Conservation (phyloP, 1,140 invertebrate genomes). For the Lordiphosa stackelbergi region DNA sequence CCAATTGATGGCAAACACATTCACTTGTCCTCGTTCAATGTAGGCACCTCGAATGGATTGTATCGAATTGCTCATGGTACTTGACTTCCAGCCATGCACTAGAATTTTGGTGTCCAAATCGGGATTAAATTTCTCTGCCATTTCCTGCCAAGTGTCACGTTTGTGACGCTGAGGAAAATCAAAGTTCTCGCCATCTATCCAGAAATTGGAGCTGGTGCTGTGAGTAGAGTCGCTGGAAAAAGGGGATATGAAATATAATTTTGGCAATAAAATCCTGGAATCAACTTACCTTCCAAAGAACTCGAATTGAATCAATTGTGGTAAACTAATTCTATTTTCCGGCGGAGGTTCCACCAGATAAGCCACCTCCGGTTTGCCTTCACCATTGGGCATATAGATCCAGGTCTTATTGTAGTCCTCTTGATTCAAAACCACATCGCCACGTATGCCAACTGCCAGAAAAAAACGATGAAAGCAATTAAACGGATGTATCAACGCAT, state of each 20-base stretch:
- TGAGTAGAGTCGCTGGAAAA: constrained; percentile 30
- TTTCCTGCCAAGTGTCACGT: constrained; percentile 72
- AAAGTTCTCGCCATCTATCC: constrained; percentile 60
- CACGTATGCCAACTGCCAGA: constrained; percentile 58
- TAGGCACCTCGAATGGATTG: constrained; percentile 78
- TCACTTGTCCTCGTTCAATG: constrained; percentile 79
- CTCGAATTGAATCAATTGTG: constrained; percentile 73
- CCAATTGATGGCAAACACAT: constrained; percentile 86
- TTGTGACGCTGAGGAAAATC: constrained; percentile 66
- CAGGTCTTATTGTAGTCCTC: constrained; percentile 80
- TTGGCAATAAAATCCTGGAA: too few species aligned
- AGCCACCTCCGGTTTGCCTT: constrained; percentile 80
- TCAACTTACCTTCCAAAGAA: constrained; percentile 67
- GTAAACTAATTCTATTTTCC: constrained; percentile 50
- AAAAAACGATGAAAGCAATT: background rate
- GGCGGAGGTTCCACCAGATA: constrained; percentile 69
- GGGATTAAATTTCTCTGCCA: constrained; percentile 65
- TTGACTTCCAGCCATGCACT: constrained; percentile 67
- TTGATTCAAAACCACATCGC: constrained; percentile 60
- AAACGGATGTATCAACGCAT: background rate
- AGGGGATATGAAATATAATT: too few species aligned
- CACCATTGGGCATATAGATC: constrained; percentile 83
- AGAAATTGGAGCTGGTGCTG: constrained; percentile 41
- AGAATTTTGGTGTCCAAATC: constrained; percentile 55
- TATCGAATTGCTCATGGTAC: constrained; percentile 64